These are phyloP conservation scores for Plotosus lineatus DNA, from an alignment of 2,113 vertebrate genomes.

Conservation along the genomic window DNA sequence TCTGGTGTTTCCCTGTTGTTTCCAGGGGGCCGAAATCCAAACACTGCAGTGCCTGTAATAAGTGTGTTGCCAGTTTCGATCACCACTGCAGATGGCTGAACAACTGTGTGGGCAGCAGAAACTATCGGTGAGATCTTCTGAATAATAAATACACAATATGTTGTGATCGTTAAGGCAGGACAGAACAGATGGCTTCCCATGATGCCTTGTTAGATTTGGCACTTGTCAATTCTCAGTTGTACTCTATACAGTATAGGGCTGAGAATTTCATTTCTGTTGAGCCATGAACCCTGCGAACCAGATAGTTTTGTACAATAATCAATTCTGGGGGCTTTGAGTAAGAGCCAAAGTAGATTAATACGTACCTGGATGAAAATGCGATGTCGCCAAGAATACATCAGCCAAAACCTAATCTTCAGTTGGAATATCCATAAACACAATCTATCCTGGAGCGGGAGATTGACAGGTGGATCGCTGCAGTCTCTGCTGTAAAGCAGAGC, in stretches of 20 bases:
- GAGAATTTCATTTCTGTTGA: neutral
- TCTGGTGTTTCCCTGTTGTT: constrained; percentile 32
- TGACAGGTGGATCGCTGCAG: too few relatives aligned
- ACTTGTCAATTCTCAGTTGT: neutral
- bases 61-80: constrained; percentile 93
- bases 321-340: too few relatives aligned
- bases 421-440: too few relatives aligned
- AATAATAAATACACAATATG: constrained; percentile 32
- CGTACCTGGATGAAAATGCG: too few relatives aligned
- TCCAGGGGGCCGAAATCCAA: constrained; percentile 89
- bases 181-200: constrained; percentile 31
- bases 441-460: too few relatives aligned
- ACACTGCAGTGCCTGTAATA: constrained; percentile 96
- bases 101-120: constrained; percentile 96
- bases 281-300: neutral
- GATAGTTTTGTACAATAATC: neutral
- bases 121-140: constrained; percentile 82
- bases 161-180: neutral
- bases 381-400: too few relatives aligned
- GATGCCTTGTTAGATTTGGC: neutral
- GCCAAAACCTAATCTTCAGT: too few relatives aligned
- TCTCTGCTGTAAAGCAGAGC: too few relatives aligned
- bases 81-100: constrained; percentile 99
- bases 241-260: neutral
- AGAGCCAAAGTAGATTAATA: too few relatives aligned